Base-by-base conservation (phyloP, 2,113 vertebrate species). In the Sinocyclocheilus rhinocerous region DNA sequence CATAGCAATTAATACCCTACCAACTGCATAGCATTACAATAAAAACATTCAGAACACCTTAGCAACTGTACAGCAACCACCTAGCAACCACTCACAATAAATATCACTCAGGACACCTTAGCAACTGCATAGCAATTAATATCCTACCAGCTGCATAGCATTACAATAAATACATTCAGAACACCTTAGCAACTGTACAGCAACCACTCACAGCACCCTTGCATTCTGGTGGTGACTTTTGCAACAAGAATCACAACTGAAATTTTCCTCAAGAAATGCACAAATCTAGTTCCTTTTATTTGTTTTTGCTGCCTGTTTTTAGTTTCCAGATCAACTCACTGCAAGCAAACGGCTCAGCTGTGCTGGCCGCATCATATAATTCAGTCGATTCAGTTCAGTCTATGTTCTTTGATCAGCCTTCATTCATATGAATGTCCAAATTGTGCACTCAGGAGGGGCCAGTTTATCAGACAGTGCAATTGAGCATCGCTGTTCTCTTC, bases 351-450 rank as follows among this genome's bases (percentile, higher is more conserved):
- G 2, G 39, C 72, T 75, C 39, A 48, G 72, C 22, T 24, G 39
- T 12, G 72, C n/a, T 15, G 12, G 42, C 15, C 15, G 42, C 42
- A 48, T 50, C 73, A 2, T 8, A 16, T 24, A 33, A 80, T 80
- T 20, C 39, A 26, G 15, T 26, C 9, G 15, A 81, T 45, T 81
- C n/a, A 48, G 59, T 26, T 13, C 33, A 45, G 59, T 13, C 18
- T 81, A 24, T 65, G 59, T 65, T 67, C 79, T 48, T 90, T 88
- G 86, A 83, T 90, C 88, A 85, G 87, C 86, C 89, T 81, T 89
- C 90, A 88, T 90, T 91, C 82, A 90, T 88, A 91, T 89, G 81
- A 91, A 91, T 91, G 90, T 91, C 76, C 33, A 81, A 84, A 84
- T 85, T 81, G 83, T 84, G 76, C 67, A 69, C n/a, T 50, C 42